Base-by-base conservation (phyloP, 2,113 vertebrate species). In the Butastur rufipennis region DNA sequence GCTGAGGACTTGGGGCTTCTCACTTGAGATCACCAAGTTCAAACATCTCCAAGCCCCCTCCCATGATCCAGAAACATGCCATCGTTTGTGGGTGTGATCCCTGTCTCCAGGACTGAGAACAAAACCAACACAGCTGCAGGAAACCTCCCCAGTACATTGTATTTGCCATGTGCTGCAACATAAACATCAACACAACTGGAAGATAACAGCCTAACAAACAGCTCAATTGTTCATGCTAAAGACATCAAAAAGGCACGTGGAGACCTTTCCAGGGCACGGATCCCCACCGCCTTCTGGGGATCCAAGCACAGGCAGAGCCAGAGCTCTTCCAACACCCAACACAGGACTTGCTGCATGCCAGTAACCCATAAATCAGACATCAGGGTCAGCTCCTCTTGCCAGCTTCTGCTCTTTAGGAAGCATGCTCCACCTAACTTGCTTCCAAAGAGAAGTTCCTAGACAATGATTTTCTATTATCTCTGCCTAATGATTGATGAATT, bases 91-190 rank as follows among this genome's bases (percentile, higher is more conserved):
- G 94, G 83, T 23, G 93, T 50, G 65, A 70, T 58, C 45, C 73
- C 40, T 3, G 16, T 1, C 61, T 50, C 56, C 66, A 52, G n/a
- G 55, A 40, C 52, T 10, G 18, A 79, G 48, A 91, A 42, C 43
- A 65, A 86, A 91, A 25, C 88, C 94, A 86, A 15, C 71, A 25
- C 82, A 92, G 95, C 88, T 90, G 88, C 94, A 84, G 88, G 80
- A 78, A 81, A 32, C 73, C 83, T 79, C 73, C 59, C 72, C 52
- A 2, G 59, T 2, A 6, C 22, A 6, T 23, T 38, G 71, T 42
- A 38, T 70, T 88, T 83, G 48, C 89, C 36, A 1, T 3, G 8
- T 36, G 22, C 55, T 81, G 83, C 92, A 94, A 88, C 85, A n/a
- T n/a, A 88, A 93, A 74, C 92, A 92, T 2, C 36, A 16, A 22